Evolutionary conservation across 2,888 invertebrate genomes (phyloP).

Genomic region (Drosophila histrio): DNA sequence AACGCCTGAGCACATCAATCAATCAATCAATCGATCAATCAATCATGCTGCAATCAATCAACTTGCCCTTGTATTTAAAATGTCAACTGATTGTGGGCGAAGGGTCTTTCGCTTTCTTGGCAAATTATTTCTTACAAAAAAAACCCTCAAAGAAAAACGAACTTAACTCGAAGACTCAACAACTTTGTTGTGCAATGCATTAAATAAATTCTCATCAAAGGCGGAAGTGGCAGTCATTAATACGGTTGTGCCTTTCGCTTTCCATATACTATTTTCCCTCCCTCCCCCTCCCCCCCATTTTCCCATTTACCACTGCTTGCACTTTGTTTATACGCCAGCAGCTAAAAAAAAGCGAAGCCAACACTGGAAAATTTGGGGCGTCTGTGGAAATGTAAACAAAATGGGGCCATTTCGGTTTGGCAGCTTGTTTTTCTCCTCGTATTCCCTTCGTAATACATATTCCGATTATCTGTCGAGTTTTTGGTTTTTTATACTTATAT

Average conservation of each 20-base stretch:
- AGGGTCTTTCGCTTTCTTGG: constrained; percentile 23
- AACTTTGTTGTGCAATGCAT: constrained; percentile 47
- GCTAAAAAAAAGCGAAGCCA: constrained; percentile 49
- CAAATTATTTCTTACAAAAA: constrained; percentile 46
- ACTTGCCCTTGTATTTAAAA: constrained; percentile 60
- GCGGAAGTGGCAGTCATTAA: constrained; percentile 65
- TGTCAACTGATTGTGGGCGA: constrained; percentile 50
- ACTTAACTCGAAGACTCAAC: neutral
- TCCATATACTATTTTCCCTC: constrained; percentile 6
- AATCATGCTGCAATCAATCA: constrained; percentile 73
- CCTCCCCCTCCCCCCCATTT: neutral
- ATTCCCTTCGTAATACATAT: constrained; percentile 40
- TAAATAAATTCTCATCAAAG: constrained; percentile 49
- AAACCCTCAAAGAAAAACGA: constrained; percentile 6
- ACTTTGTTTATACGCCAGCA: constrained; percentile 55
- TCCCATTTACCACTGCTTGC: constrained; percentile 22
- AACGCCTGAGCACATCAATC: constrained; percentile 18
- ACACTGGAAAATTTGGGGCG: constrained; percentile 62
- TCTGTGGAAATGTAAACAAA: constrained; percentile 64
- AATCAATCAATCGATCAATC: constrained; percentile 49
- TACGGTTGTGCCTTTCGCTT: constrained; percentile 25
- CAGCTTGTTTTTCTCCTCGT: constrained; percentile 25
- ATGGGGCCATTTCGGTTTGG: constrained; percentile 55
- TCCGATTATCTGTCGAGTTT: constrained; percentile 18
- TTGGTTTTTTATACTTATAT: constrained; percentile 5